Conservation (phyloP, 1,140 invertebrate genomes). For the Trissolcus basalis region DNA sequence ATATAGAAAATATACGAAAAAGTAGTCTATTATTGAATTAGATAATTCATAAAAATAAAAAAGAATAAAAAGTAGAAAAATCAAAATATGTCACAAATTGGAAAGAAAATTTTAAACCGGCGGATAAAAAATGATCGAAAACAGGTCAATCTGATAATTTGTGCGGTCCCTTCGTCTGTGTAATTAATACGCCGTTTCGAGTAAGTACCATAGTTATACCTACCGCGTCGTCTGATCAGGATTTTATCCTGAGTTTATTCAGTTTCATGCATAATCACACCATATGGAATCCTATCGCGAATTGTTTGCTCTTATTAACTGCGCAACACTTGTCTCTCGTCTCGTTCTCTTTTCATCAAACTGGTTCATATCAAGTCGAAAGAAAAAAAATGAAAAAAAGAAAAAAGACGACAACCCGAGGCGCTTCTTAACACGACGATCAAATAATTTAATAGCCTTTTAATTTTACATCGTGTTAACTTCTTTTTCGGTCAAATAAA, state of each 20-base stretch:
- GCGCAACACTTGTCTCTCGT: conserved; percentile 27
- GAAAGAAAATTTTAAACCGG: too few relatives aligned
- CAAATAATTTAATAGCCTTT: conserved; percentile 50
- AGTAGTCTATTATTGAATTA: too few relatives aligned
- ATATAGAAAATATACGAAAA: too few relatives aligned
- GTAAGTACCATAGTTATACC: conserved; percentile 48
- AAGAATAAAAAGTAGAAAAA: too few relatives aligned
- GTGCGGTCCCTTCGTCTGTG: conserved; percentile 47
- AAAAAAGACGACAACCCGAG: conserved; percentile 1
- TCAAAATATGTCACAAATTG: too few relatives aligned
- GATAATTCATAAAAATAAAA: too few relatives aligned
- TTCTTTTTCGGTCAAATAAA: conserved; percentile 5
- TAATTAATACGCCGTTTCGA: conserved; percentile 55
- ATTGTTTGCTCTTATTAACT: conserved; percentile 48
- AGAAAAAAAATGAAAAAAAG: not conserved
- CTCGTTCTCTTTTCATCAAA: conserved; percentile 38
- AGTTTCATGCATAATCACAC: conserved; percentile 48
- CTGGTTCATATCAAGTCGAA: conserved; percentile 30
- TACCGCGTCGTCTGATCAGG: conserved; percentile 48
- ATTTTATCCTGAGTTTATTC: conserved; percentile 50
- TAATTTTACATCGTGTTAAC: conserved; percentile 43
- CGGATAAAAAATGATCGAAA: too few relatives aligned
- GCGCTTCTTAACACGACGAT: conserved; percentile 27
- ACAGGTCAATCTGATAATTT: conserved; percentile 10
- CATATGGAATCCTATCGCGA: conserved; percentile 45